Evolutionary conservation across 2,797 vertebrate genomes (phyloP).

Genomic region (Callimico goeldii): DNA sequence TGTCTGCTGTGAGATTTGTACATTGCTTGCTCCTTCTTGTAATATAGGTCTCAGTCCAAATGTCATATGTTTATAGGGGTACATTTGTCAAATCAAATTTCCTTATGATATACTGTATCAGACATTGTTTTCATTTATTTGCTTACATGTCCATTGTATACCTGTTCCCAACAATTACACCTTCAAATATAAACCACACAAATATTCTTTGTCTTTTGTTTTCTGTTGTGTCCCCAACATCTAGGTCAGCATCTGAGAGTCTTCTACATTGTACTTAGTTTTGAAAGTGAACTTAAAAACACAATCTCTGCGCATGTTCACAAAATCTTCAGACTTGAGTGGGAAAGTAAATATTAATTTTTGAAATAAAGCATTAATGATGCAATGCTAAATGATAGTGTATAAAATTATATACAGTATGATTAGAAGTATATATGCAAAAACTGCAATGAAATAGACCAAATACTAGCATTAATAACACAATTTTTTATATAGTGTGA

Average conservation of each 20-base stretch:
- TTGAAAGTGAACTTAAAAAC: neutral
- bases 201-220: neutral
- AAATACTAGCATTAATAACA: neutral
- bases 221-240: neutral
- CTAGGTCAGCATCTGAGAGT: neutral
- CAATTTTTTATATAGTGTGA: neutral
- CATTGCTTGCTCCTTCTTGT: neutral
- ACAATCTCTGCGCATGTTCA: neutral
- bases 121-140: slow-evolving; percentile 22
- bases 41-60: neutral
- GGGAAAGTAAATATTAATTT: slow-evolving; percentile 1
- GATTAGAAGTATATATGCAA: neutral
- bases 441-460: neutral
- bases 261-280: neutral
- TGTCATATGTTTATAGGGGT: neutral
- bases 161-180: neutral
- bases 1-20: neutral
- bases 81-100: neutral
- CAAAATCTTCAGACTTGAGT: neutral
- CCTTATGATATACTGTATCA: neutral
- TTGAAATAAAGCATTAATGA: neutral
- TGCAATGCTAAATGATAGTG: neutral
- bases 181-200: neutral
- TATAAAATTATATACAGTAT: neutral
- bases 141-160: neutral